Evolutionary conservation across 92 coral and sea anemone genomes (phyloP).

Genomic region (Zoanthus sociatus): DNA sequence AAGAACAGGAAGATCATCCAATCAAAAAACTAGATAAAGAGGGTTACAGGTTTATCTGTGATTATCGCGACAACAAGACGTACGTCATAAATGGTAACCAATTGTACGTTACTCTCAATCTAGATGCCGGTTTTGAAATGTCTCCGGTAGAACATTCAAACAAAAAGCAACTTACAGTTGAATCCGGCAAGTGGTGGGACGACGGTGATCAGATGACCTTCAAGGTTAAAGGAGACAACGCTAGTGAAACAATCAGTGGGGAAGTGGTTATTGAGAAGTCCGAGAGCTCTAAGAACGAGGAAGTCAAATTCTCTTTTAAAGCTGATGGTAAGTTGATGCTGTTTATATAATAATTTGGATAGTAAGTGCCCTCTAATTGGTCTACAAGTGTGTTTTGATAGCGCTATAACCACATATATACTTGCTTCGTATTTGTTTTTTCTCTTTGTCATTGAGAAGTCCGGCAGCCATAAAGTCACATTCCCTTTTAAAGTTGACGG

Average conservation of each 20-base stretch:
- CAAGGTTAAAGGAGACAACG: constrained; percentile 10
- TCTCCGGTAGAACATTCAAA: constrained; percentile 1
- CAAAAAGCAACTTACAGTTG: constrained; percentile 7
- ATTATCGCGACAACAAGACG: background rate
- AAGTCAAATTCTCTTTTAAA: background rate
- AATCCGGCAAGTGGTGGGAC: constrained; percentile 13
- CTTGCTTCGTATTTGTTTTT: no score
- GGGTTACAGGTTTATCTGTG: background rate
- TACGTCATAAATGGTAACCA: constrained; percentile 8
- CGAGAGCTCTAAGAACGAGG: background rate
- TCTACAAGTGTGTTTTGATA: no score
- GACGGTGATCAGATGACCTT: constrained; percentile 25
- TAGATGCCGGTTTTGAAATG: constrained; percentile 3
- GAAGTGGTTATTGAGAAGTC: background rate
- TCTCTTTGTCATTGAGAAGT: background rate
- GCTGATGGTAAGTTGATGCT: constrained; percentile 17
- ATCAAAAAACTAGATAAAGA: background rate
- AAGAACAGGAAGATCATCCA: constrained; percentile 6
- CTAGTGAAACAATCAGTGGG: constrained; percentile 15
- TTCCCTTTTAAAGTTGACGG: background rate
- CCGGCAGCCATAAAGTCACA: background rate
- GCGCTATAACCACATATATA: no score
- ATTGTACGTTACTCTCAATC: background rate
- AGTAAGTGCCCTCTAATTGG: no score
- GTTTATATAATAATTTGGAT: background rate